These are phyloP conservation scores for Rotaria magnacalcarata DNA, from an alignment of 2,888 invertebrate genomes.

Conservation along the genomic window DNA sequence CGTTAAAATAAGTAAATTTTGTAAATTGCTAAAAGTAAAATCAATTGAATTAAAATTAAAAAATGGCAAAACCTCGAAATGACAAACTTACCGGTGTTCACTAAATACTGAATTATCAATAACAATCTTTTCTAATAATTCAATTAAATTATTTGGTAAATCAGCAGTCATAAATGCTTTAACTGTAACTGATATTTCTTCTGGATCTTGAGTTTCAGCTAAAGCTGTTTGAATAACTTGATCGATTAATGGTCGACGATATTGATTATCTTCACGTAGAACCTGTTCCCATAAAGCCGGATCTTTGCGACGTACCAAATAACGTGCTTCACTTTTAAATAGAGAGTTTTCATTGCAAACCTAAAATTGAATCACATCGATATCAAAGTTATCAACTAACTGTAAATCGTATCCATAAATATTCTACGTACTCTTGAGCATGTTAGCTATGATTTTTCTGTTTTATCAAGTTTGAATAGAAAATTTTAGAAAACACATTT, in stretches of 20 bases:
- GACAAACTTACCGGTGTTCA: conserved; percentile 69
- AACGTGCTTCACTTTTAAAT: conserved; percentile 96
- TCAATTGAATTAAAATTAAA: too few relatives aligned
- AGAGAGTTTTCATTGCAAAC: conserved; percentile 99
- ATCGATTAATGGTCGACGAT: conserved; percentile 86
- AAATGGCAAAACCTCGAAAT: too few relatives aligned
- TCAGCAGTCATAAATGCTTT: conserved; percentile 99
- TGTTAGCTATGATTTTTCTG: too few relatives aligned
- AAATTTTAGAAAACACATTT: too few relatives aligned
- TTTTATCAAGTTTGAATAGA: too few relatives aligned
- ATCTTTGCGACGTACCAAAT: conserved; percentile 87
- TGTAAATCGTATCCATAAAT: too few relatives aligned
- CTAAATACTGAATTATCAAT: conserved; percentile 95
- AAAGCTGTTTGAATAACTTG: conserved; percentile 96
- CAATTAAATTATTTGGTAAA: conserved; percentile 94
- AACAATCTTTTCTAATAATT: conserved; percentile 94
- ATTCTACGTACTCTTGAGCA: too few relatives aligned
- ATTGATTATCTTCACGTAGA: conserved; percentile 82
- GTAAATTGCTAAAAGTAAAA: conserved; percentile 67
- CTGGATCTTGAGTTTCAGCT: conserved; percentile 97
- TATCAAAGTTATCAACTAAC: too few relatives aligned
- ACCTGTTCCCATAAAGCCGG: conserved; percentile 93
- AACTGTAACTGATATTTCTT: conserved; percentile 96
- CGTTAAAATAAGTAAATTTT: conserved; percentile 90
- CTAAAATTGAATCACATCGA: conserved; percentile 46